Base-by-base conservation (phyloP, 2,888 invertebrate genomes). In the Ormyrus thymus region DNA sequence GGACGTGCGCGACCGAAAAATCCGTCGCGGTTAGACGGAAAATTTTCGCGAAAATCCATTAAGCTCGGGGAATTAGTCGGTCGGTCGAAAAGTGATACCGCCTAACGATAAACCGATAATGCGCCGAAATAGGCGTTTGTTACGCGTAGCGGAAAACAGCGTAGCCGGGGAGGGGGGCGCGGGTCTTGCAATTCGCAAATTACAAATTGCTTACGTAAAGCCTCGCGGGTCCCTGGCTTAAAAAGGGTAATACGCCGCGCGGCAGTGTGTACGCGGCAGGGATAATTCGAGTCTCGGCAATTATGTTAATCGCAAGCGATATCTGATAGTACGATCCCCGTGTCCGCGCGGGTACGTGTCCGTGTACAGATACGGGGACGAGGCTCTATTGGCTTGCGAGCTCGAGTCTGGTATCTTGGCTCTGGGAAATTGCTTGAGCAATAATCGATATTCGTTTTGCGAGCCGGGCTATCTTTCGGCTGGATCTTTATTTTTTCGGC, bases 51-150 rank as follows among this genome's bases (percentile, higher is more conserved):
- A 73, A 73, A 79, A 72, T 76, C 76, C 76, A 79, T 79, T 72
- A 72, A 75, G 46, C 11, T 10, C 62, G 43, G 45, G 66, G 51
- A 66, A 76, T 79, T 70, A 73, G 59, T n/a, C 29, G 5, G 48
- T 50, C 46, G 7, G 65, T 29, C 71, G 65, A 29, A 56, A 53
- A 72, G 55, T 68, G 65, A 75, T 66, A 55, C 46, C 29, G 66
- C 73, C 68, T 79, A 77, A 80, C 70, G 73, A 80, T 74, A 71
- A 77, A 74, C 77, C 80, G 80, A 80, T 77, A 77, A 80, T 77
- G 73, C 58, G 8, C 7, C 66, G 61, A 78, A 66, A 78, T 73
- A 61, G 72, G 72, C 74, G 46, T n/a, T 48, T 29, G 29, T 29
- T 48, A 7, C 9, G 15, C 59, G 59, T 50, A 43, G 6, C n/a